phyloP scores from a whole-genome alignment of 2,113 vertebrate species.

The Kryptolebias marmoratus region DNA sequence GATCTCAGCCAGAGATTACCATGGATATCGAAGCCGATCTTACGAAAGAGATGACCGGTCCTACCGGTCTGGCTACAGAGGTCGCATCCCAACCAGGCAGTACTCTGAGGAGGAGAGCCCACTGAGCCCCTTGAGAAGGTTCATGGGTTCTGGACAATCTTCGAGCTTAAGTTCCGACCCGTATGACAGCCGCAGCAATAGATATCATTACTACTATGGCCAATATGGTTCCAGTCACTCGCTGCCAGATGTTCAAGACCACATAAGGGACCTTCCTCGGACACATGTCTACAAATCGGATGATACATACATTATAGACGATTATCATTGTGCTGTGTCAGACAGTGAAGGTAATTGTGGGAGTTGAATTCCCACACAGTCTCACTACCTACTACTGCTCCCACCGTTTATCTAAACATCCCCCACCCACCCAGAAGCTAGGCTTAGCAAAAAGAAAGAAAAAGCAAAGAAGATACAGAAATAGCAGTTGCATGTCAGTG shows the following conservation, averaged over 20 bases:
- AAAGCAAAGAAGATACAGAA: slow-evolving; percentile 70
- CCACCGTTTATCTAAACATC: slow-evolving; percentile 77
- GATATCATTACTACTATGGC: slow-evolving; percentile 77
- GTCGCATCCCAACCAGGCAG: slow-evolving; percentile 88
- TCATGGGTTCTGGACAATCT: slow-evolving; percentile 83
- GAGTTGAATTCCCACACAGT: slow-evolving; percentile 82
- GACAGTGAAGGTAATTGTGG: slow-evolving; percentile 99
- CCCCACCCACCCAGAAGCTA: slow-evolving; percentile 83
- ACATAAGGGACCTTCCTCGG: slow-evolving; percentile 92
- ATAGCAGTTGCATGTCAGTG: slow-evolving; percentile 79
- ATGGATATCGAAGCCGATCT: slow-evolving; percentile 88
- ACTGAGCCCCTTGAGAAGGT: slow-evolving; percentile 88
- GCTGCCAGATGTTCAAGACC: slow-evolving; percentile 97
- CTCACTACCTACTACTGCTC: slow-evolving; percentile 77
- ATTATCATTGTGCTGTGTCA: slow-evolving; percentile 98
- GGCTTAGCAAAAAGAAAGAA: slow-evolving; percentile 69
- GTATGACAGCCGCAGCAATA: slow-evolving; percentile 84
- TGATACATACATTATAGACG: slow-evolving; percentile 96
- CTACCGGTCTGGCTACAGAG: slow-evolving; percentile 83
- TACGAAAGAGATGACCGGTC: slow-evolving; percentile 88
- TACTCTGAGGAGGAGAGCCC: slow-evolving; percentile 94
- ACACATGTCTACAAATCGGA: slow-evolving; percentile 95
- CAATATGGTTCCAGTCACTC: slow-evolving; percentile 99
- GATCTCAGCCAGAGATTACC: slow-evolving; percentile 85
- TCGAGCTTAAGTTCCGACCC: slow-evolving; percentile 81